Evolutionary conservation across 2,888 invertebrate genomes (phyloP).

Genomic region (Monochamus alternatus): DNA sequence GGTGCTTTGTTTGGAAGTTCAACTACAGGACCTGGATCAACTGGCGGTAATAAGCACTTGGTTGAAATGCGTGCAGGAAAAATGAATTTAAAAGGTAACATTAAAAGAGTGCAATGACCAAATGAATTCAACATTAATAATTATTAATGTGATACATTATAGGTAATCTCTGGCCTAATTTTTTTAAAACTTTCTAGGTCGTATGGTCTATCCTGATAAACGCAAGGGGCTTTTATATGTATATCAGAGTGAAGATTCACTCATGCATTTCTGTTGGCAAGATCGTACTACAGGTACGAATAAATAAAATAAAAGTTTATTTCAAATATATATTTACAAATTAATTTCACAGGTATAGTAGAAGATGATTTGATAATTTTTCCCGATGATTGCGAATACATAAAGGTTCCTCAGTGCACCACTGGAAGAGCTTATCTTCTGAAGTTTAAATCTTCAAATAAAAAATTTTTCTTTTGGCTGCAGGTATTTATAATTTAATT

Average conservation of each 20-base stretch:
- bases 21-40: constrained; percentile 83
- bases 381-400: constrained; percentile 98
- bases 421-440: constrained; percentile 96
- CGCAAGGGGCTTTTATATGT: constrained; percentile 96
- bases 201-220: constrained; percentile 95
- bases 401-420: constrained; percentile 93
- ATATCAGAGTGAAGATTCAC: constrained; percentile 95
- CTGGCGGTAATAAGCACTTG: constrained; percentile 89
- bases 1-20: constrained; percentile 85
- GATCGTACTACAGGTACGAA: constrained; percentile 83
- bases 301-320: constrained; percentile 21
- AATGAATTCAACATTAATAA: background rate
- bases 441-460: constrained; percentile 94
- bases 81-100: constrained; percentile 91
- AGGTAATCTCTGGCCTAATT: background rate
- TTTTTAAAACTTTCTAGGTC: constrained; percentile 58
- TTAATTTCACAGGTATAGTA: constrained; percentile 77
- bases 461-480: constrained; percentile 98
- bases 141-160: background rate
- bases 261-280: constrained; percentile 99
- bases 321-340: constrained; percentile 7
- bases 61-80: constrained; percentile 97
- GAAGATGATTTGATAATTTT: constrained; percentile 99
- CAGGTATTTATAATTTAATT: constrained; percentile 77
- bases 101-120: background rate